Percentiles rank a stretch among this genome's conserved stretches.
phyloP scores from a whole-genome alignment of 2,888 invertebrate species.

The Sinotaia quadrata region DNA sequence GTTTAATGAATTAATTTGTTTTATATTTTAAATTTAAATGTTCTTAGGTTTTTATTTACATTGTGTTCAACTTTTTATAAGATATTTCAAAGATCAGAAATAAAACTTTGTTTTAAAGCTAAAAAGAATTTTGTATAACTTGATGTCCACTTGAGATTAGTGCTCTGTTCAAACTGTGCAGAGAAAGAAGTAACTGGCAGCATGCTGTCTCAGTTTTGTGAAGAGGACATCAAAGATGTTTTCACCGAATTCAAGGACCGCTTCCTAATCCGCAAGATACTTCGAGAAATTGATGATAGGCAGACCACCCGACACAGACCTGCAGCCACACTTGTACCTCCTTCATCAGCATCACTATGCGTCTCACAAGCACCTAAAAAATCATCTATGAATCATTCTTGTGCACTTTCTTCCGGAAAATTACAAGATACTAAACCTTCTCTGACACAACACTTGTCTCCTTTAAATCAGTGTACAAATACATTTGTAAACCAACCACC shows the following conservation, averaged over 20 bases:
- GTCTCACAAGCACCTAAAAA: neutral
- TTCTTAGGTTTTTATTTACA: too few species aligned
- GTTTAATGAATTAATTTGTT: too few species aligned
- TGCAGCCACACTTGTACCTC: neutral
- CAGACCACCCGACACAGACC: conserved; percentile 3
- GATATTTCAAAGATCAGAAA: too few species aligned
- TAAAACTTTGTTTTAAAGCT: too few species aligned
- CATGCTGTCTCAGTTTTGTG: conserved; percentile 47
- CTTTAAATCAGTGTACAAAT: too few species aligned
- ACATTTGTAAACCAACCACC: neutral
- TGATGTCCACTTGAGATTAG: too few species aligned
- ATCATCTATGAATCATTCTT: neutral
- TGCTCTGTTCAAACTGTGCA: conserved; percentile 20
- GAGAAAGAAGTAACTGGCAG: conserved; percentile 43
- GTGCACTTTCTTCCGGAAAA: neutral
- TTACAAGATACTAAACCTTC: neutral
- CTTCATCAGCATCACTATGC: neutral
- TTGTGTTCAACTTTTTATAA: too few species aligned
- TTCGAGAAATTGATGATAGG: conserved; percentile 34
- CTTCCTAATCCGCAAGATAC: conserved; percentile 40
- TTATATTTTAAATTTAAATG: too few species aligned
- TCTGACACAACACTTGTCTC: neutral
- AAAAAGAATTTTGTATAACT: too few species aligned
- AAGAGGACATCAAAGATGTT: conserved; percentile 45
- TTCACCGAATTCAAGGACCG: conserved; percentile 46